A percentile compares a stretch with the other conserved stretches of the same genome.
phyloP scores from a whole-genome alignment of 2,888 invertebrate genomes.

The Thelaira solivaga region DNA sequence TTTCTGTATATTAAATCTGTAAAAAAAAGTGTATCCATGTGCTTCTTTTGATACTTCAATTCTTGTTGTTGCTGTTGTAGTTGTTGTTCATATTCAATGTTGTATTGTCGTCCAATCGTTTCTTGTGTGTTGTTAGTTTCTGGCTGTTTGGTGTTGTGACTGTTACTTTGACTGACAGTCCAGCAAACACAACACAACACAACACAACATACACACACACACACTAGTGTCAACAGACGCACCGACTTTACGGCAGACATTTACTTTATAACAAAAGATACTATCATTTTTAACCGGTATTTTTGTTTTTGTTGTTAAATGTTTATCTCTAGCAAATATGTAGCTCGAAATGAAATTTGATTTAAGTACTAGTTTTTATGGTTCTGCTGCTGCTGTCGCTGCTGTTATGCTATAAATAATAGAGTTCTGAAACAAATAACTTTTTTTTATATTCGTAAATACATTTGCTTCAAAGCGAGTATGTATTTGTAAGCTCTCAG shows the following conservation, averaged over 20 bases:
- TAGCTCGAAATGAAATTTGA: constrained; percentile 47
- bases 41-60: constrained; percentile 41
- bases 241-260: background rate
- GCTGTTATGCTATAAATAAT: too few species aligned
- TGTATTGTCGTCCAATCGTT: constrained; percentile 24
- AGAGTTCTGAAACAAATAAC: background rate
- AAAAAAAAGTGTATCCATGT: constrained; percentile 35
- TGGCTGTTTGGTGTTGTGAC: constrained; percentile 56
- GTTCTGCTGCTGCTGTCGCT: background rate
- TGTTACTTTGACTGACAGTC: constrained; percentile 51
- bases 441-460: too few species aligned
- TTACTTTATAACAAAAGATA: constrained; percentile 36
- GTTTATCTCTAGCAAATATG: constrained; percentile 46
- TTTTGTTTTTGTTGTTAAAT: constrained; percentile 26
- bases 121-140: constrained; percentile 50
- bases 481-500: too few species aligned
- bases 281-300: constrained; percentile 51
- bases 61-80: constrained; percentile 6
- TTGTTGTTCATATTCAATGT: constrained; percentile 23
- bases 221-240: background rate
- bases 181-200: background rate
- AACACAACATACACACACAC: too few species aligned
- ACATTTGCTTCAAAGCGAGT: too few species aligned
- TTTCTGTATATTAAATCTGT: constrained; percentile 19
- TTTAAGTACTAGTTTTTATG: constrained; percentile 19